Base-by-base conservation (phyloP, 2,888 invertebrate species). In the Cheilosia urbana region DNA sequence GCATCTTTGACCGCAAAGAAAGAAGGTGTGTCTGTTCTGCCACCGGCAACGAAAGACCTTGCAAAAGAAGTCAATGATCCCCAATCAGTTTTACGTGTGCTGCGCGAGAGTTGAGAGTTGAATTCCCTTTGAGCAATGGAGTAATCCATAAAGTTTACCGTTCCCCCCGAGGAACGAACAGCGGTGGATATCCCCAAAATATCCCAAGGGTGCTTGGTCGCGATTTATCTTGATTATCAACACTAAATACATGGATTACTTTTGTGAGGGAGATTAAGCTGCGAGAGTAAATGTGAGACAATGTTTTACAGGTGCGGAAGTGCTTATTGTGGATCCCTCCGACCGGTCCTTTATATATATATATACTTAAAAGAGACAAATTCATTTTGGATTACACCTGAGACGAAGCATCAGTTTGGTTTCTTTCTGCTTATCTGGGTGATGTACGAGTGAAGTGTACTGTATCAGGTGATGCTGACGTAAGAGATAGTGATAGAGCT, bases 161-260 rank as follows among this genome's bases (percentile, higher is more conserved):
- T 62, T 40, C 55, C 27, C 68, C 30, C 30, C 9, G 55, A 72
- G 66, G 17, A 83, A 63, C 62, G 37, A 42, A 45, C 42, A 24
- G 40, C 60, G 69, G 37, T 72, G 62, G 57, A 72, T 80, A 72
- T 80, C 51, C 71, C 84, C 37, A 30, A 68, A 79, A 79, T 71
- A 79, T 75, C 84, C 84, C 57, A 34, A 19, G 71, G 85, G 77
- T 80, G 68, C 51, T 77, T 81, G 66, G 76, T 77, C 77, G 81
- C 85, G 85, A 85, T 85, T 85, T 81, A 85, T 85, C 85, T 85
- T 85, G 85, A 85, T 85, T 85, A 85, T 81, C 80, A 80, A 66
- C 77, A 77, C 80, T 81, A 85, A 85, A 85, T 76, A 81, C 81
- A 80, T 76, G 85, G 85, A 85, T 85, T 85, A 85, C 72, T 72